Evolutionary conservation across 2,888 invertebrate genomes (phyloP), one percentile per base, ranked within the genome.

Genomic region (Pollenia angustigena): DNA sequence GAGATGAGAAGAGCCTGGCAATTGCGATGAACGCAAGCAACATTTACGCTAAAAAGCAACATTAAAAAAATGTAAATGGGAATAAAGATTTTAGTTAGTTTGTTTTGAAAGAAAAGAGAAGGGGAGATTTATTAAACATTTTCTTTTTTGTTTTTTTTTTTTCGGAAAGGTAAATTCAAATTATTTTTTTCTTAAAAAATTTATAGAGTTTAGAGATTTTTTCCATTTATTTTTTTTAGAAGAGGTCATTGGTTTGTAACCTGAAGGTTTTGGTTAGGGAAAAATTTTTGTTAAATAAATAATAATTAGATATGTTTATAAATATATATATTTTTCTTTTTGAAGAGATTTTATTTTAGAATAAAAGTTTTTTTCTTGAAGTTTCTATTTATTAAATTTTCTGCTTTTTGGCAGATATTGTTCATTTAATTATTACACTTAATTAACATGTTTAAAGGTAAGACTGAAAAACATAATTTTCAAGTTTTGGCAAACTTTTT

Each of bases 341-440:
- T 7, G 14, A 7, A 7, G 12, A 58, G 58, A 14, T 32, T 4
- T 58, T 6, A 56, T 23, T 12, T 54, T 23, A 54, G 7, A 54
- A 71, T 14, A 56, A 23, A 23, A 32, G 6, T 4, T 32, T 32
- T 23, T 32, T 32, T 32, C 32, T 6, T 32, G 4, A 32, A 32
- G 32, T 32, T 32, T 32, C 32, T 32, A 16, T 74, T 75, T 56
- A 81, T 78, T 60, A 48, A 74, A 78, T 78, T 74, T 81, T 68
- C 64, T 46, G 48, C 60, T 69, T 23, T 74, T 79, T 69, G 74
- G 69, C 56, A 64, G 40, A 32, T 6, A 44, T 50, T 69, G 68
- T 74, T 66, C 32, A 72, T 62, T 81, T 76, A 80, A 86, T 83
- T 83, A 83, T 83, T 60, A 52, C 60, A 76, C 80, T 83, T 81